phyloP scores from a whole-genome alignment of 2,888 invertebrate species.

The Trissolcus japonicus region DNA sequence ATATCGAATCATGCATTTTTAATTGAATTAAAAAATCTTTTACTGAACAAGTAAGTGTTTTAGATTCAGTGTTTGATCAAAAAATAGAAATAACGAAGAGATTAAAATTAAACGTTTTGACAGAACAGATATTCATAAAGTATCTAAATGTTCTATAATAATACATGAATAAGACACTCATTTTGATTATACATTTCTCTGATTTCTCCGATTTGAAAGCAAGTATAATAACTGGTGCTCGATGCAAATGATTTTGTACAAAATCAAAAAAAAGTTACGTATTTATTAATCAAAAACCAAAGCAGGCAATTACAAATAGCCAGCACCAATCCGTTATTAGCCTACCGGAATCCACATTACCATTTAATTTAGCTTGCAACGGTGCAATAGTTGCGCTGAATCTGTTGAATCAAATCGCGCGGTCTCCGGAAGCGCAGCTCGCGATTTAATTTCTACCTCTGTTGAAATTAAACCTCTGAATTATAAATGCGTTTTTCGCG shows the following conservation, averaged over 20 bases:
- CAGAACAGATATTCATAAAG: no score
- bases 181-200: no score
- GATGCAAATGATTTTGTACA: conserved; percentile 11
- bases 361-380: conserved; percentile 35
- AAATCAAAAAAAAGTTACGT: conserved; percentile 18
- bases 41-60: no score
- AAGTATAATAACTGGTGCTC: neutral
- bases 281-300: conserved; percentile 34
- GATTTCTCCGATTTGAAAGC: no score
- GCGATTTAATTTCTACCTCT: conserved; percentile 46
- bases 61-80: no score
- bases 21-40: no score
- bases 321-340: conserved; percentile 33
- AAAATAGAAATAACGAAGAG: no score
- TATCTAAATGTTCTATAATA: no score
- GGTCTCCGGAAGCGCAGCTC: conserved; percentile 47
- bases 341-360: conserved; percentile 24
- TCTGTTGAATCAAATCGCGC: conserved; percentile 28
- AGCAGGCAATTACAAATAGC: conserved; percentile 18
- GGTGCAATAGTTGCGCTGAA: conserved; percentile 26
- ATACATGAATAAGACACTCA: no score
- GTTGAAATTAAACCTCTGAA: conserved; percentile 34
- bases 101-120: no score
- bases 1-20: no score
- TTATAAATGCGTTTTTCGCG: conserved; percentile 56